Evolutionary conservation across 2,797 vertebrate species (phyloP), one percentile per base, ranked within the genome.

Genomic region (Yasuhikotakia modesta): DNA sequence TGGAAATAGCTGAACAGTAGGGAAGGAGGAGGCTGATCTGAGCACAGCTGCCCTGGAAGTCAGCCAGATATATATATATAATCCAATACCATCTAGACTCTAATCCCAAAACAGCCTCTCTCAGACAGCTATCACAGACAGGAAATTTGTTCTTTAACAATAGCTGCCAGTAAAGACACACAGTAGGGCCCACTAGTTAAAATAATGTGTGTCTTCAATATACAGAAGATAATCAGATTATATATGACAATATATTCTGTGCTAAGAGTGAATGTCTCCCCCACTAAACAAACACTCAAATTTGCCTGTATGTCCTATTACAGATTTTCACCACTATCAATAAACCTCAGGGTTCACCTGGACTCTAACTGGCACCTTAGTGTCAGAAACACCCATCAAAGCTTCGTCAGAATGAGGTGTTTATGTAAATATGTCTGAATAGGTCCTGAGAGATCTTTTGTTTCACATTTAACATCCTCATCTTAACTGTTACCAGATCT

Each of bases 21-120:
- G 78, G 66, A 12, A 70, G 68, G 16, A 70, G 61, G 55, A 75
- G 77, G 85, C 5, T 32, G 43, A 48, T 50, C 50, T 63, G 65
- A 77, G 71, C 74, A 85, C 69, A 83, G 80, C 82, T 86, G 76
- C 73, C 71, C 73, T 85, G 87, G 82, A 85, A 67, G 27, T 5
- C 17, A 69, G 81, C 81, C 86, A 78, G 55, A 63, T 70, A 22
- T 45, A 27, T 27, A 27, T 27, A 21, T 57, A 73, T 67, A 39
- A 70, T 71, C 76, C 75, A 84, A 43, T 72, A 83, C 74, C 77
- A 83, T 57, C 64, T 50, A 80, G 82, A 73, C 76, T 76, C 66
- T 87, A 83, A 77, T 60, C 63, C 14, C 16, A 53, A 70, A 78
- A 83, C 82, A 85, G 78, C 69, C 70, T 70, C 81, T 81, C 48